Conservation (phyloP, 2,113 vertebrate species). For the Otus sunia region DNA sequence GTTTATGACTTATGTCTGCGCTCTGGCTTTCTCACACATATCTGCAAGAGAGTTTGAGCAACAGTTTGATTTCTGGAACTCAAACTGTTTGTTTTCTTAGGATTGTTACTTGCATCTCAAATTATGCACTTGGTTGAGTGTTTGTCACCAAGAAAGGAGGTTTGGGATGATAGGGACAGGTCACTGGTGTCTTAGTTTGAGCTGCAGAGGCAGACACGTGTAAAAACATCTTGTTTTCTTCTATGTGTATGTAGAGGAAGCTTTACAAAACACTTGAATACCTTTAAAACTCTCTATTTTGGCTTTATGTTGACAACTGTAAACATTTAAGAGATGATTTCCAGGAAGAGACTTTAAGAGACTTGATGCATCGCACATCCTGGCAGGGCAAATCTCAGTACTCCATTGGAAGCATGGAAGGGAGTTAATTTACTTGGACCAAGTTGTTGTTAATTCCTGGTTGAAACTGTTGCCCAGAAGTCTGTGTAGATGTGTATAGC, state of each 20-base stretch:
- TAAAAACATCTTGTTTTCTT: not conserved
- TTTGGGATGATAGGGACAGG: not conserved
- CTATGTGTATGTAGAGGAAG: not conserved
- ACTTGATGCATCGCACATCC: not conserved
- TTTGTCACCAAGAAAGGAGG: not conserved
- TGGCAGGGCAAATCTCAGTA: not conserved
- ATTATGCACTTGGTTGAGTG: not conserved
- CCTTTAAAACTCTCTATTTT: not conserved
- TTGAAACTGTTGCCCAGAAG: not conserved
- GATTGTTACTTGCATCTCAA: not conserved
- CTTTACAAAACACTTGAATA: not conserved
- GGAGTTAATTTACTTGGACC: not conserved
- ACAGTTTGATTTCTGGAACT: not conserved
- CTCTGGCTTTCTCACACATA: not conserved
- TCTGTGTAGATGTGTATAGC: not conserved
- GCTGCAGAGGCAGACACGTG: not conserved
- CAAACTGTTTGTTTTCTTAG: not conserved
- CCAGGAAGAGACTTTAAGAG: not conserved
- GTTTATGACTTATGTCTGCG: rapidly evolving
- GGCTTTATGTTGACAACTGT: not conserved
- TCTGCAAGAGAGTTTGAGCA: not conserved
- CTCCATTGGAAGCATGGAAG: not conserved
- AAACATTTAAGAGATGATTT: not conserved
- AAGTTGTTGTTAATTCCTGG: not conserved
- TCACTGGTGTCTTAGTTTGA: not conserved